A percentile compares a stretch with the other conserved stretches of the same genome.
phyloP scores from a whole-genome alignment of 2,113 vertebrate genomes.

The Murina feae region DNA sequence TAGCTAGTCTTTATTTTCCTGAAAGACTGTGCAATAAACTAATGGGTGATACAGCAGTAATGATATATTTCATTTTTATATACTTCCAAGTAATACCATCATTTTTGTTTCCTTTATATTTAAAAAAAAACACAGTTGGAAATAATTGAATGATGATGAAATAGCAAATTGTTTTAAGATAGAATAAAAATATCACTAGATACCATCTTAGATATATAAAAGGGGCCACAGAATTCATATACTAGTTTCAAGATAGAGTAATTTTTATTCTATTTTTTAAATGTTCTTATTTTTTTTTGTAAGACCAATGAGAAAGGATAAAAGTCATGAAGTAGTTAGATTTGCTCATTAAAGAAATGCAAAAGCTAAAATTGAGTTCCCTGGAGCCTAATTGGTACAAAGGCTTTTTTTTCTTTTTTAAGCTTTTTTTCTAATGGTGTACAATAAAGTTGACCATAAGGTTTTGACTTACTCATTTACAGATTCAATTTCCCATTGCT shows the following conservation, averaged over 20 bases:
- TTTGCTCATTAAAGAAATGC: neutral
- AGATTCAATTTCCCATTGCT: neutral
- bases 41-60: neutral
- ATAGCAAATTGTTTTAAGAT: constrained; percentile 21
- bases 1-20: neutral
- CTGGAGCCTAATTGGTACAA: neutral
- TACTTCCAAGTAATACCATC: neutral
- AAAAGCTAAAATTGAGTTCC: neutral
- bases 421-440: neutral
- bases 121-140: neutral
- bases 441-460: neutral
- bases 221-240: neutral
- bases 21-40: neutral
- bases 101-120: neutral
- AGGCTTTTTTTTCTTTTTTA: neutral
- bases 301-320: neutral
- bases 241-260: neutral
- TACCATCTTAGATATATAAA: neutral
- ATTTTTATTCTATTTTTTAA: neutral
- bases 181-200: neutral
- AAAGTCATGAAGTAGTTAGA: neutral
- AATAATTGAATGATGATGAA: neutral
- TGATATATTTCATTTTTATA: neutral
- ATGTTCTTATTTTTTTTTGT: neutral
- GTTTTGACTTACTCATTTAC: neutral